A percentile compares a stretch with the other conserved stretches of the same genome.
Conservation (phyloP, 1,140 invertebrate species). For the Cheumatopsyche charites region DNA sequence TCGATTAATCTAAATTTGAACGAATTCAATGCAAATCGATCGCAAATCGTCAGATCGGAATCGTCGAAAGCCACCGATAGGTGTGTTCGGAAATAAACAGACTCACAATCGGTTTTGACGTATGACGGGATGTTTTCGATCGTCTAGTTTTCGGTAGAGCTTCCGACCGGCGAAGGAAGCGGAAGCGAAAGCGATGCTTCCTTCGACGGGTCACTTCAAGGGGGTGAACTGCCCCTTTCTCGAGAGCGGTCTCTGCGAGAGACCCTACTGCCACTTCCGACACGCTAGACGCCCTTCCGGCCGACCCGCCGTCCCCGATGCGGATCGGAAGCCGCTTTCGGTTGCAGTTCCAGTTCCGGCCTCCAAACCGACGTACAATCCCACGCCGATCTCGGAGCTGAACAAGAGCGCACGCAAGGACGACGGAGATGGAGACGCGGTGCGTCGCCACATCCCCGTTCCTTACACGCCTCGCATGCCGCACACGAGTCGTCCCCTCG, state of each 20-base stretch:
- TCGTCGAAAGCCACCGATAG: background rate
- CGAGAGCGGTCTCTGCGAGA: constrained; percentile 76
- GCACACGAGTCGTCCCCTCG: background rate
- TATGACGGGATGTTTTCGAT: background rate
- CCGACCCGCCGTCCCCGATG: background rate
- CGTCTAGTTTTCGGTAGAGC: no score
- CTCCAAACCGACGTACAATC: constrained; percentile 57
- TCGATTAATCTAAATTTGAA: no score
- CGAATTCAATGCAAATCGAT: no score
- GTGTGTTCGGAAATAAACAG: background rate
- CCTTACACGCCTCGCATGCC: constrained; percentile 56
- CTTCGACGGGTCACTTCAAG: constrained; percentile 85
- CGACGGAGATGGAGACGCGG: constrained; percentile 48
- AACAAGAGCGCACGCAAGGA: constrained; percentile 54
- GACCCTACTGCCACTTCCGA: constrained; percentile 88
- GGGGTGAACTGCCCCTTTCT: constrained; percentile 83
- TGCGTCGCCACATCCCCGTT: constrained; percentile 58
- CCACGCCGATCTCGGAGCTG: constrained; percentile 61
- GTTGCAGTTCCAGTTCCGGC: constrained; percentile 17
- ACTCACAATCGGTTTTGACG: background rate
- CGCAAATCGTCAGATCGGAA: no score
- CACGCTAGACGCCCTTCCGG: constrained; percentile 69
- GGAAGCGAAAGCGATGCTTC: constrained; percentile 68
- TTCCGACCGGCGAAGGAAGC: background rate
- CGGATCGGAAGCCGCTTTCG: constrained; percentile 10